Base-by-base conservation (phyloP, 2,113 vertebrate species). In the Chinchilla lanigera region DNA sequence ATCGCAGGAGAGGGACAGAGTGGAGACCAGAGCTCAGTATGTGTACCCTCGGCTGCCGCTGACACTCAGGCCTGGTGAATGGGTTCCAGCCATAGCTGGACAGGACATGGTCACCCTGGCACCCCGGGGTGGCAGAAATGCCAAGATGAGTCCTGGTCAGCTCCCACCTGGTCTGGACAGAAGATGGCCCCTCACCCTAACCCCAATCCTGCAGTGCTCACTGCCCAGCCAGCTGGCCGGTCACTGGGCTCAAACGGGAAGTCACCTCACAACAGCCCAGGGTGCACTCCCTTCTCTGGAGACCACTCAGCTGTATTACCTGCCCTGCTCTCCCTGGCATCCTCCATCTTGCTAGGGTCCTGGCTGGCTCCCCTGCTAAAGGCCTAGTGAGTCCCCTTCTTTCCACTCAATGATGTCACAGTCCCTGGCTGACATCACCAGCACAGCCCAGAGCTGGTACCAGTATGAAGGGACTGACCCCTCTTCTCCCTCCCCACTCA, bases 341-440 rank as follows among this genome's bases (percentile, higher is more conserved):
- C 89, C 86, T 73, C 92, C 97, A 97, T 97, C 93, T 89, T 91
- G 73, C 78, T 71, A 77, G 67, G 65, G n/a, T 54, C 86, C 38
- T 28, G 47, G 82, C 69, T 67, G 44, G 81, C 54, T 56, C 95
- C 93, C 88, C 44, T 13, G 20, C 73, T 28, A 24, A 1, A 77
- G 58, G 85, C 47, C 84, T 60, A 5, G 60, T 22, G 13, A 33
- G 17, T 20, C 56, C 83, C 81, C 65, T 95, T 92, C 92, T 89
- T 61, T 90, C 35, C 16, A 92, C 61, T 96, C 65, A 96, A 91
- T 98, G 97, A 97, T 81, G 97, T 98, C 97, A 97, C 83, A 97
- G 97, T 95, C 92, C 96, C 95, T 87, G 61, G 71, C 81, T 96
- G 97, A 98, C 89, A 56, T 97, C 97, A 97, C 35, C 9, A 8